A percentile compares a stretch with the other conserved stretches of the same genome.
Evolutionary conservation across 2,888 invertebrate genomes (phyloP).

Genomic region (Tillus elongatus): DNA sequence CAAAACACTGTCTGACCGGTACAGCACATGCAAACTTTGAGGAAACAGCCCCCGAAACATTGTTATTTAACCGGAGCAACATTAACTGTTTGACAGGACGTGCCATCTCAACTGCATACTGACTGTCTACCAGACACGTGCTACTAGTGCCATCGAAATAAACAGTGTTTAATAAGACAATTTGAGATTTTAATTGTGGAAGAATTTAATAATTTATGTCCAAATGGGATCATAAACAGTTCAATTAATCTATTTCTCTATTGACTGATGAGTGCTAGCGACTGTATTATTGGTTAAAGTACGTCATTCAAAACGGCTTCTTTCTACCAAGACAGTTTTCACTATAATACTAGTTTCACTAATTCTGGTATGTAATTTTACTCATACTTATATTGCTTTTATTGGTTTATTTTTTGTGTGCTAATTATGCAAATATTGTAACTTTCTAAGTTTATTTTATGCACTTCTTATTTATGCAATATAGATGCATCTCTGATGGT

Average conservation of each 20-base stretch:
- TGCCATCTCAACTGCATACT: too few relatives aligned
- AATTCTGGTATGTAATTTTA: slow-evolving; percentile 25
- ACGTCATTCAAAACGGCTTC: slow-evolving; percentile 23
- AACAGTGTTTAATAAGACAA: neutral
- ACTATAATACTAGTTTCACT: slow-evolving; percentile 22
- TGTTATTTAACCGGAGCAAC: too few relatives aligned
- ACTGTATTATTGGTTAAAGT: slow-evolving; percentile 9
- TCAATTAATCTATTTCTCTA: slow-evolving; percentile 18
- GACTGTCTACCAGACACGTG: neutral
- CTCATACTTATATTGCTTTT: neutral
- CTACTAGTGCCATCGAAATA: neutral
- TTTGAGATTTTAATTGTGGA: slow-evolving; percentile 15
- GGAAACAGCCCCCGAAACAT: too few relatives aligned
- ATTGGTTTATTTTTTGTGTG: too few relatives aligned
- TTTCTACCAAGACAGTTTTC: slow-evolving; percentile 21
- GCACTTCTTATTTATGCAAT: too few relatives aligned
- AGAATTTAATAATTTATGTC: slow-evolving; percentile 20
- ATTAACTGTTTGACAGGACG: too few relatives aligned
- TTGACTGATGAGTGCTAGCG: slow-evolving; percentile 15
- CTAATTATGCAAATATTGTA: too few relatives aligned
- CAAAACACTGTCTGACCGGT: too few relatives aligned
- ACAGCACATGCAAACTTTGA: too few relatives aligned
- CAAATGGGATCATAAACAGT: slow-evolving; percentile 23
- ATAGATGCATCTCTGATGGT: too few relatives aligned
- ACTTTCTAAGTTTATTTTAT: too few relatives aligned